Base-by-base conservation (phyloP, 2,888 invertebrate species). In the Lasioglossum zephyrum region DNA sequence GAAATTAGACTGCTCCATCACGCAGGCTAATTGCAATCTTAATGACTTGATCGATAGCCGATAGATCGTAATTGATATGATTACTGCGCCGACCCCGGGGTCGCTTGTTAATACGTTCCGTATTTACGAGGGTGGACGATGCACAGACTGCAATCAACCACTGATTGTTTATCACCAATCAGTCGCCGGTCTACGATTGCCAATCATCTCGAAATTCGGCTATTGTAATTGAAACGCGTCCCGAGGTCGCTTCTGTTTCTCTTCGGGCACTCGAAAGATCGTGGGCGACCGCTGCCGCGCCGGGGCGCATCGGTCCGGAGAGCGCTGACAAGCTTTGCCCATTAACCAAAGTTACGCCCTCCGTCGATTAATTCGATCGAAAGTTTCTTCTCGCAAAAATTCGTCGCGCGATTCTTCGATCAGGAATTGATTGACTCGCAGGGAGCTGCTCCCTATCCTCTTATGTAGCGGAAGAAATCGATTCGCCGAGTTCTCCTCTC, bases 111-210 rank as follows among this genome's bases (percentile, higher is more conserved):
- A 90, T 89, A 88, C 85, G 90, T 84, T 82, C 81, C 86, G 83
- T 82, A 88, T 90, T 90, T 90, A 88, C 90, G 88, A 74, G 89
- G 87, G 85, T 77, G 85, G 83, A 85, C 83, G 86, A 84, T 83
- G 86, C 72, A 82, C 84, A 83, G 87, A 79, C 84, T 85, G 90
- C 90, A 92, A 92, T 93, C 91, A 92, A 91, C 89, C 81, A 87
- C 79, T 91, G 91, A 93, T 93, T 92, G 92, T 93, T 92, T 92
- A 92, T 89, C 91, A 89, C 82, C 87, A 85, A 90, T 89, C 92
- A 90, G 90, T 88, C 89, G 86, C 84, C 85, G 88, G 82, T 72
- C 85, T 85, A 89, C 89, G 89, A 93, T 93, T 93, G 91, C 82
- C 92, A 93, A 93, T 93, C 91, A 92, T 88, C 91, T 83, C 77